Conservation (phyloP, 2,888 invertebrate species). For the Caenorhabditis wallacei region DNA sequence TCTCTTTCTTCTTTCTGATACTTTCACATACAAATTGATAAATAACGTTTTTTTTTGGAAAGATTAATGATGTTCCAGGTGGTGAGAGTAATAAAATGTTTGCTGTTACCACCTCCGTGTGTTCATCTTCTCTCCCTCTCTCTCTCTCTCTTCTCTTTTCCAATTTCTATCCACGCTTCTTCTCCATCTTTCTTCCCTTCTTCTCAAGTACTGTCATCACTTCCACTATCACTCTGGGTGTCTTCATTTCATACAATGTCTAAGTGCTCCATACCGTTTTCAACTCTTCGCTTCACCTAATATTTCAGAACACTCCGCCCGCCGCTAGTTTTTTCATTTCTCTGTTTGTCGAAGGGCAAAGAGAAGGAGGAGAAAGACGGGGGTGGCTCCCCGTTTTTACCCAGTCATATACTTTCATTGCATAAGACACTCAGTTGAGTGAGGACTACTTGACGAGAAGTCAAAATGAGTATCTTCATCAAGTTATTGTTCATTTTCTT, state of each 20-base stretch:
- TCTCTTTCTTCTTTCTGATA: neutral
- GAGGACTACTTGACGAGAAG: conserved; percentile 36
- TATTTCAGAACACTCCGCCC: conserved; percentile 16
- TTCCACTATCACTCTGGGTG: conserved; percentile 31
- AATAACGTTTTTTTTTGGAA: too few species aligned
- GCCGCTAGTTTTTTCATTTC: conserved; percentile 36
- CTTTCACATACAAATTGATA: too few species aligned
- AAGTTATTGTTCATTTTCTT: conserved; percentile 3
- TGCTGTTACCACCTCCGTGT: conserved; percentile 37
- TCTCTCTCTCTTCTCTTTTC: conserved; percentile 13
- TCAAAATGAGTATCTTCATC: neutral
- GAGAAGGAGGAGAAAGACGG: conserved; percentile 17
- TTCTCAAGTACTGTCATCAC: conserved; percentile 47
- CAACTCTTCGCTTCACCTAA: conserved; percentile 21
- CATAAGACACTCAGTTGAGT: conserved; percentile 37
- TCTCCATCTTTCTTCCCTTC: neutral
- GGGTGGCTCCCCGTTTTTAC: conserved; percentile 50
- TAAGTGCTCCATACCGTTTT: conserved; percentile 43
- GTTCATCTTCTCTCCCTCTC: too few species aligned
- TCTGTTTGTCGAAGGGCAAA: conserved; percentile 47
- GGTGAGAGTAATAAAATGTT: conserved; percentile 17
- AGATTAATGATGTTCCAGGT: conserved; percentile 20
- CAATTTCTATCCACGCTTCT: conserved; percentile 37
- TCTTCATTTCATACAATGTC: conserved; percentile 20
- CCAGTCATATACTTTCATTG: conserved; percentile 58